Evolutionary conservation across 2,113 vertebrate species (phyloP).

Genomic region (Pteropus alecto): DNA sequence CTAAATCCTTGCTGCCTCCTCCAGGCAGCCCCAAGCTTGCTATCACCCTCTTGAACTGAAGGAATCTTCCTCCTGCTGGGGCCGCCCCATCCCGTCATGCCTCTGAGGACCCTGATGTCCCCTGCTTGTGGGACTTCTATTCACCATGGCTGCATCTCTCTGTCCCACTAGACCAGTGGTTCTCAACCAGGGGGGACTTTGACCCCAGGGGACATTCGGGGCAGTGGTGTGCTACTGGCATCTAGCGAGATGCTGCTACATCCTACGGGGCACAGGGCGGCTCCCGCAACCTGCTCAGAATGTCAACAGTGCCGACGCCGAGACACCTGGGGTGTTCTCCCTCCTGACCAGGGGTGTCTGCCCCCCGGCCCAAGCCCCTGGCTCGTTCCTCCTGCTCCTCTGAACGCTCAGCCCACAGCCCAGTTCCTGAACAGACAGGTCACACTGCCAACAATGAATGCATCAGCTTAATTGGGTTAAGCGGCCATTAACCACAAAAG

Average conservation of each 20-base stretch:
- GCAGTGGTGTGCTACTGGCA: neutral
- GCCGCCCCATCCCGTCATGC: neutral
- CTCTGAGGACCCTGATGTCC: neutral
- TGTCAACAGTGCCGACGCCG: neutral
- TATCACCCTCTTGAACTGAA: neutral
- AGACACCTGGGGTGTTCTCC: neutral
- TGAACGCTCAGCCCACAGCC: neutral
- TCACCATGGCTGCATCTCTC: neutral
- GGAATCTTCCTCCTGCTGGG: neutral
- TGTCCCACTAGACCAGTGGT: neutral
- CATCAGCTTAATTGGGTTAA: constrained; percentile 62
- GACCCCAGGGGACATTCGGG: neutral
- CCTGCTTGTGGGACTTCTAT: neutral
- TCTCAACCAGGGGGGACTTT: neutral
- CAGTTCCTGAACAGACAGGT: neutral
- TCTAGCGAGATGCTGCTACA: neutral
- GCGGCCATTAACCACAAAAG: constrained; percentile 56
- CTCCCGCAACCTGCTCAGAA: neutral
- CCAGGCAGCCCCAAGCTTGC: neutral
- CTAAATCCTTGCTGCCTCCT: neutral
- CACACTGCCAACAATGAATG: constrained; percentile 29
- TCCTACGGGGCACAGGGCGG: neutral
- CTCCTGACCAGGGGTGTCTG: neutral
- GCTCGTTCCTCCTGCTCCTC: neutral
- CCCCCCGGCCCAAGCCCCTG: neutral